Percentiles rank a stretch among this genome's conserved stretches.
Evolutionary conservation across 1,140 invertebrate species (phyloP).

Genomic region (Drosophila nikananu): DNA sequence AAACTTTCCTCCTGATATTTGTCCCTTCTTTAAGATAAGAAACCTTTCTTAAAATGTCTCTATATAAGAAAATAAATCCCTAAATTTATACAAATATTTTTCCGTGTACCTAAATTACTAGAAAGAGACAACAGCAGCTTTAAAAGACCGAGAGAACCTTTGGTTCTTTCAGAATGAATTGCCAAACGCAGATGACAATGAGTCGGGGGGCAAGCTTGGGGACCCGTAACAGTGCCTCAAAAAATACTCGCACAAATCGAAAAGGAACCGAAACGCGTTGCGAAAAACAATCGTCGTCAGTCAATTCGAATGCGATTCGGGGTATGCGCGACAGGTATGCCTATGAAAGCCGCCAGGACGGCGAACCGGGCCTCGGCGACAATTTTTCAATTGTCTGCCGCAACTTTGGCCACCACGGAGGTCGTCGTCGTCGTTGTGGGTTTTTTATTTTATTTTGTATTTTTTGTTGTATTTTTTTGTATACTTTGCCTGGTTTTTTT

Average conservation of each 20-base stretch:
- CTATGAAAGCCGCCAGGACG: slow-evolving; percentile 56
- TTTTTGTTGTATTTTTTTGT: slow-evolving; percentile 16
- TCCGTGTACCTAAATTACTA: slow-evolving; percentile 47
- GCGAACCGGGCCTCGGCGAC: slow-evolving; percentile 64
- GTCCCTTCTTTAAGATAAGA: too few relatives aligned
- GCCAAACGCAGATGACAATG: slow-evolving; percentile 75
- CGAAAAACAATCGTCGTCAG: slow-evolving; percentile 69
- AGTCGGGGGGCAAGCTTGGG: slow-evolving; percentile 15
- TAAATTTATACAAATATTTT: background rate
- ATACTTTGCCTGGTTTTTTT: background rate
- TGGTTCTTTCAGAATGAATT: slow-evolving; percentile 53
- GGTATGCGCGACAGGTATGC: slow-evolving; percentile 80
- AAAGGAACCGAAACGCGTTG: slow-evolving; percentile 18
- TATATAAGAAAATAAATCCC: accelerated
- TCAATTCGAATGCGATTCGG: slow-evolving; percentile 81
- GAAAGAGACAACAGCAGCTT: slow-evolving; percentile 6
- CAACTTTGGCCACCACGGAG: slow-evolving; percentile 68
- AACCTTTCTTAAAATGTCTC: background rate
- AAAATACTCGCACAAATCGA: slow-evolving; percentile 43
- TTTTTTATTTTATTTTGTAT: slow-evolving; percentile 12
- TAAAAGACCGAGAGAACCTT: background rate
- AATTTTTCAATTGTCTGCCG: slow-evolving; percentile 79
- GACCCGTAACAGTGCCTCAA: slow-evolving; percentile 35
- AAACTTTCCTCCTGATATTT: background rate
- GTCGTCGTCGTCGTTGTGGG: slow-evolving; percentile 47